Percentiles rank a stretch among this genome's conserved stretches.
These are phyloP conservation scores for Notothenia coriiceps DNA, from an alignment of 2,113 vertebrate genomes.

Conservation along the genomic window DNA sequence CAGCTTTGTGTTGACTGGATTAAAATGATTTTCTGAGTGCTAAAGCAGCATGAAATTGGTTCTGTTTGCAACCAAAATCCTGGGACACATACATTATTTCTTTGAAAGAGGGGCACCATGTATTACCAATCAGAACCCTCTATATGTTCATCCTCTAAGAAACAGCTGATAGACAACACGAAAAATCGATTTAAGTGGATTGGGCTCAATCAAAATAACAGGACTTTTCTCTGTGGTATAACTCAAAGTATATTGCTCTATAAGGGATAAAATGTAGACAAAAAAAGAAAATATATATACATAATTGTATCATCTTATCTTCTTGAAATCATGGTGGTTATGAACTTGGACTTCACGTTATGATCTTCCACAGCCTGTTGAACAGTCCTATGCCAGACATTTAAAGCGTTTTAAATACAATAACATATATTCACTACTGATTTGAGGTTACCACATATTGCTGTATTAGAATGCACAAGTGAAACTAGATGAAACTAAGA, in stretches of 20 bases:
- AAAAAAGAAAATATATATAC: background rate
- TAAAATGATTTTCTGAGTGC: slow-evolving; percentile 73
- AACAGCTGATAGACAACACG: slow-evolving; percentile 8
- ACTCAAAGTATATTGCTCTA: background rate
- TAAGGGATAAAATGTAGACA: background rate
- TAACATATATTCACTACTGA: background rate
- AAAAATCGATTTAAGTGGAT: slow-evolving; percentile 14
- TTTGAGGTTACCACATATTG: background rate
- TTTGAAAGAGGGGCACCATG: slow-evolving; percentile 45
- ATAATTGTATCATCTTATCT: background rate
- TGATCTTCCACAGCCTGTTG: background rate
- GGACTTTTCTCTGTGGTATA: background rate
- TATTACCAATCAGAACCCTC: slow-evolving; percentile 40
- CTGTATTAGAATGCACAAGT: background rate
- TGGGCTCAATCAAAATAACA: too few species aligned
- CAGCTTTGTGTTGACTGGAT: slow-evolving; percentile 66
- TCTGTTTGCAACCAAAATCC: slow-evolving; percentile 72
- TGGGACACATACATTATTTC: slow-evolving; percentile 39
- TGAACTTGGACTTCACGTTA: background rate
- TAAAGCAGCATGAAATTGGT: slow-evolving; percentile 82
- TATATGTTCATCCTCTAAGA: slow-evolving; percentile 21
- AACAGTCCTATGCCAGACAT: background rate
- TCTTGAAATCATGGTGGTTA: background rate
- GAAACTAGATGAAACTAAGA: background rate
- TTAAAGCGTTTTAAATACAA: background rate